Base-by-base conservation (phyloP, 2,888 invertebrate genomes). In the Apomyelois bistriatella region DNA sequence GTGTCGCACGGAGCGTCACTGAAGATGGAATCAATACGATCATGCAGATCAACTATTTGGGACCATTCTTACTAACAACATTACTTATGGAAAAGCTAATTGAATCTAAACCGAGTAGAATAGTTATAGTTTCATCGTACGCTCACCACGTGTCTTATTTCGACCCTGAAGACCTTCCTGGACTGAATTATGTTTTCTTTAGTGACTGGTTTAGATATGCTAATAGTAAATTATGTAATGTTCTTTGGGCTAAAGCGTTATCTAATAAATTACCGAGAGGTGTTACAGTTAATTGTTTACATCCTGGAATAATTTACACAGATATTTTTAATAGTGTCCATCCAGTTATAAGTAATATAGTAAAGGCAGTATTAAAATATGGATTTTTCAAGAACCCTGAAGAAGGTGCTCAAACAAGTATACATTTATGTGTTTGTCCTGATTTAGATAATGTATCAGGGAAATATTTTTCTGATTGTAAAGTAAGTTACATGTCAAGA, bases 221-320 rank as follows among this genome's bases (percentile, higher is more conserved):
- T 12, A 83, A 83, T 47, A 84, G 85, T 37, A 91, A 91, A 58
- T 64, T 91, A 0, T 83, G 76, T 55, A 74, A 84, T 38, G 57
- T 91, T 1, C 61, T 91, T 1, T 87, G 86, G 76, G 74, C 76
- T 13, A 87, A 80, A 51, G 88, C 87, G 1, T 68, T 91, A 10
- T 77, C 81, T 0, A 82, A 78, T 38, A 68, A 73, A 36, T 58
- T 90, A 1, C 79, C 84, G 1, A 62, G 64, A 10, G 93, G 93
- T 3, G 93, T 97, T 0, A 95, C 94, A 0, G 95, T 93, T 0
- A 97, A 97, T 72, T 94, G 93, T 59, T 78, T 97, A 48, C 97
- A 97, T 82, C 97, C 97, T 0, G 97, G 97, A 9, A 84, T 95
- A 74, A 94, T 96, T 36, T 93, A 94, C 72, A 95, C 95, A 0